A percentile compares a stretch with the other conserved stretches of the same genome.
Evolutionary conservation across 1,140 invertebrate genomes (phyloP).

Genomic region (Trichomalopsis sarcophagae): DNA sequence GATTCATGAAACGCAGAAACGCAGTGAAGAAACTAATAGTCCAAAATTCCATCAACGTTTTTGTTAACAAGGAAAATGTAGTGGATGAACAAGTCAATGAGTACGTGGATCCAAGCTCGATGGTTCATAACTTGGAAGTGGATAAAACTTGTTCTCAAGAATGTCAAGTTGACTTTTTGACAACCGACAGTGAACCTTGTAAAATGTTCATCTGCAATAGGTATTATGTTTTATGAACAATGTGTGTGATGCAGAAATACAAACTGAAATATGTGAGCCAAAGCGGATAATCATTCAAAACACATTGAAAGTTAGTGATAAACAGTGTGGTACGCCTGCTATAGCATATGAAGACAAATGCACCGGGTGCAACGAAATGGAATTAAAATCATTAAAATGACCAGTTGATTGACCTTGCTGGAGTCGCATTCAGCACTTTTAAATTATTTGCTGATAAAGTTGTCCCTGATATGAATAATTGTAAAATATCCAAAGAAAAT

Average conservation of each 20-base stretch:
- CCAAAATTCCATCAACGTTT: background rate
- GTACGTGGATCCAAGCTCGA: background rate
- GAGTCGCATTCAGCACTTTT: too few relatives aligned
- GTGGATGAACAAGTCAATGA: background rate
- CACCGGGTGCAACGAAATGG: too few relatives aligned
- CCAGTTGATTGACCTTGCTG: too few relatives aligned
- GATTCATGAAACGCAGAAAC: background rate
- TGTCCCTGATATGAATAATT: too few relatives aligned
- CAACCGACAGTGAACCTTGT: background rate
- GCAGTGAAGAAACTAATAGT: background rate
- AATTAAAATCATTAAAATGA: too few relatives aligned
- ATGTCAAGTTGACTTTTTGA: background rate
- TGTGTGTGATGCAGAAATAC: background rate
- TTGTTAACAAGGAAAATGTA: background rate
- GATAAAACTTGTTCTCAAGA: background rate
- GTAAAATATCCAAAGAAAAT: too few relatives aligned
- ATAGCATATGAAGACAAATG: too few relatives aligned
- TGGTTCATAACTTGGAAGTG: background rate
- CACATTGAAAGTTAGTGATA: too few relatives aligned
- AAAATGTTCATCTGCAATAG: background rate
- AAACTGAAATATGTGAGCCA: too few relatives aligned
- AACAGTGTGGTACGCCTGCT: too few relatives aligned
- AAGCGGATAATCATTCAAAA: too few relatives aligned
- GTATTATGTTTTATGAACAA: background rate
- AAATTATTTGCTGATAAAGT: too few relatives aligned